Base-by-base conservation (phyloP, 2,888 invertebrate species). In the Synergus laeviventris region DNA sequence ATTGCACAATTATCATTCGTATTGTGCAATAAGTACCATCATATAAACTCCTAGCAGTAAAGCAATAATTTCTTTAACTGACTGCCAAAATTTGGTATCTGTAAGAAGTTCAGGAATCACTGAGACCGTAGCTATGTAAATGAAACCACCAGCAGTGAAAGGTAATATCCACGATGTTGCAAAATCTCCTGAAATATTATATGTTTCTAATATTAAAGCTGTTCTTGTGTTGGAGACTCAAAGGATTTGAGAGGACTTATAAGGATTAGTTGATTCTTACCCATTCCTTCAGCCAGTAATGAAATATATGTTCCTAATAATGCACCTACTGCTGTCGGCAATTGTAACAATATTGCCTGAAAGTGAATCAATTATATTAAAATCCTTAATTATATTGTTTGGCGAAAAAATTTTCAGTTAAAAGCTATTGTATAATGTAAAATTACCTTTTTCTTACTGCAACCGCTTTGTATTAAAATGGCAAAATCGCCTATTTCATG, bases 401-500 rank as follows among this genome's bases (percentile, higher is more conserved):
- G 76, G 39, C 36, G 24, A 14, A 54, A 62, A n/a, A 36, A 66
- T 54, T 60, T 7, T 38, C 79, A 81, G 78, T 84, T 61, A n/a
- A 61, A 24, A 24, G 24, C 3, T 61, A 61, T 31, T 11, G 12
- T 24, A 3, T 4, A 61, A 24, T 24, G 24, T 1, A 70, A 64
- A 54, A 64, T 83, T 86, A 94, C 94, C 92, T 98, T 98, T 88
- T 93, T 95, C 84, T 97, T 94, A 11, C 96, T 96, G 89, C 98
- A 99, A 36, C 99, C 99, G 66, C 99, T 98, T 91, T 99, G 98
- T 76, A 99, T 95, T 76, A 99, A 94, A 90, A 99, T 99, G 16
- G 99, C 99, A 93, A 98, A 99, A 91, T 99, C 99, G 56, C 99
- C 99, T 89, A 99, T 99, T 92, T 99, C 99, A 92, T 99, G 99